Base-by-base conservation (phyloP, 2,797 vertebrate species). In the Coracias cyanogaster region DNA sequence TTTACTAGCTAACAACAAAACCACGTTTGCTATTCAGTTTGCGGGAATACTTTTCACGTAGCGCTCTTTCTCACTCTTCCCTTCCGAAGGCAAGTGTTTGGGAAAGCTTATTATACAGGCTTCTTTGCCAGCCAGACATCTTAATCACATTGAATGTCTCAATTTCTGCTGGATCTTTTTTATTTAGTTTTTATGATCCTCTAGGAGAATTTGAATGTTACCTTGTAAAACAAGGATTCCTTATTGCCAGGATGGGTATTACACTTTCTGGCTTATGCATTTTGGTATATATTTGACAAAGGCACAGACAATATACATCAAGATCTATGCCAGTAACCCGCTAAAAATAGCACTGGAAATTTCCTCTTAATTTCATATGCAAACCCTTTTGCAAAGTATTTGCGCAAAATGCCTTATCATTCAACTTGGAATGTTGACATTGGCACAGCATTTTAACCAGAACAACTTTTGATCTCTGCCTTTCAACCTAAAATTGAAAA, bases 401-500 rank as follows among this genome's bases (percentile, higher is more conserved):
- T 84, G 45, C 54, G 41, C 48, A 80, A 77, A 86, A 82, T 3
- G 12, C 57, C 10, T 72, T 61, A 69, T 69, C 49, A 28, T 73
- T 84, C 83, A 66, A 7, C 46, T 52, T 70, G 48, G 55, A 72
- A 35, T 45, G 76, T 62, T 86, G 73, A 96, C 72, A 77, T 70
- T 54, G 18, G 46, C 12, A 29, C 77, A 86, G 73, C 54, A 85
- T 92, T 95, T 87, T 77, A 93, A 95, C 86, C 86, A 84, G 91
- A 87, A 82, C n/a, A 85, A 93, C 79, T 91, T 93, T 65, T 86
- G 95, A 94, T 94, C 95, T 91, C 69, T 84, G 84, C 52, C 43
- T 95, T 96, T 92, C 78, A 82, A 37, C 66, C 54, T 33, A 52
- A 60, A 60, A 93, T 51, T 67, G 77, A 73, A 77, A 82, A 65